phyloP scores from a whole-genome alignment of 2,797 vertebrate species.

The Momotus momota region DNA sequence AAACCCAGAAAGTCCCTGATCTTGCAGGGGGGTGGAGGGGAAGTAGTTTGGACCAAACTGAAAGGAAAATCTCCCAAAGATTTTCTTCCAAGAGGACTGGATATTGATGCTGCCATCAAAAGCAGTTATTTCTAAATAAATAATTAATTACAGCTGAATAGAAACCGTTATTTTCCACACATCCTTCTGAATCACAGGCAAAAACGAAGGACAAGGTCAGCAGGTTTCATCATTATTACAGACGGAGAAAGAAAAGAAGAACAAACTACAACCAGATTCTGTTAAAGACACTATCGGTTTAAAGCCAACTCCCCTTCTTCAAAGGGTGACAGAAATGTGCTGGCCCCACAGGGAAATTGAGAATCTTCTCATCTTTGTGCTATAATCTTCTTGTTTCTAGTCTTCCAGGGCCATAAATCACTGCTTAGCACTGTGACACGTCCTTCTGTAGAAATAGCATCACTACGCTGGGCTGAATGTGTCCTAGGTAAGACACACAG shows the following conservation, averaged over 20 bases:
- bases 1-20: background rate
- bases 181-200: background rate
- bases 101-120: background rate
- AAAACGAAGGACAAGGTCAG: background rate
- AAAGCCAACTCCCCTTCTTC: background rate
- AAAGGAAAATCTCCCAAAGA: background rate
- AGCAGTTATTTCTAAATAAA: background rate
- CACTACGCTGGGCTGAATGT: rapidly evolving
- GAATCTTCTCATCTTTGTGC: background rate
- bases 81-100: slow-evolving; percentile 7
- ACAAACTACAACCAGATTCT: background rate
- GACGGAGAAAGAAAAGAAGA: background rate
- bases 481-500: background rate
- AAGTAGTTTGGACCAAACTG: background rate
- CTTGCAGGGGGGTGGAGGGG: background rate
- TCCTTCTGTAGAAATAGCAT: background rate
- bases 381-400: background rate
- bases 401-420: background rate
- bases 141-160: background rate
- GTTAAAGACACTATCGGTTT: background rate
- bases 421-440: background rate
- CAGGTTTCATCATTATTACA: background rate
- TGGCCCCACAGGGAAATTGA: background rate
- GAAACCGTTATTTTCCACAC: background rate
- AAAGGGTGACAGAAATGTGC: background rate